Evolutionary conservation across 2,797 vertebrate genomes (phyloP), one percentile per base, ranked within the genome.

Genomic region (Neosilurus hyrtlii): DNA sequence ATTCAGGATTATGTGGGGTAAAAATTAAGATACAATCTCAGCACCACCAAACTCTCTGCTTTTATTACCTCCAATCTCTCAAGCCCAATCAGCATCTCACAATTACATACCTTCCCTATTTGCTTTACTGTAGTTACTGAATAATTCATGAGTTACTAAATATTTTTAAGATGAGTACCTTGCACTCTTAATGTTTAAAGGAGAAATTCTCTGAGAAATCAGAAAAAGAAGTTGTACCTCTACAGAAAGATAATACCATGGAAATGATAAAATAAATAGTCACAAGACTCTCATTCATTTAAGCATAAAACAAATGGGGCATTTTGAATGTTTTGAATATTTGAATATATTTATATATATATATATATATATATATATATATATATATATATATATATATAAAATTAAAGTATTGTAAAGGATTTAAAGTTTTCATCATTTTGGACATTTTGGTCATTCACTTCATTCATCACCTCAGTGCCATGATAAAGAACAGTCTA

Each of bases 1-100:
- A n/a, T 82, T 73, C 51, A 82, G 52, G 59, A 67, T 80, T 74
- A 83, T 70, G 72, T 78, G 71, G 84, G 68, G 80, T 83, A 79
- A 66, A 73, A 81, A 85, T 82, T 79, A 85, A 83, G 61, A 78
- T 79, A 66, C 72, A 66, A 71, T 83, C 78, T 84, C 51, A 52
- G 30, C 74, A 70, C 74, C 51, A 80, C 76, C 83, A 81, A 57
- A 52, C 73, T 71, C 62, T 66, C 73, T 16, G 37, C 52, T 57
- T 86, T 75, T 10, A 61, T 76, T 61, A 57, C 56, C 30, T 43
- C 3, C 43, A 43, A 76, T 37, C 56, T 61, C 22, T n/a, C 11
- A n/a, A 56, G 59, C 24, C n/a, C 14, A 63, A 16, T 63, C 35
- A 24, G n/a, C 4, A 30, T 4, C 43, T 61, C 61, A 26, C 24